A percentile compares a stretch with the other conserved stretches of the same genome.
Conservation (phyloP, 2,113 vertebrate genomes). For the Nibea albiflora region DNA sequence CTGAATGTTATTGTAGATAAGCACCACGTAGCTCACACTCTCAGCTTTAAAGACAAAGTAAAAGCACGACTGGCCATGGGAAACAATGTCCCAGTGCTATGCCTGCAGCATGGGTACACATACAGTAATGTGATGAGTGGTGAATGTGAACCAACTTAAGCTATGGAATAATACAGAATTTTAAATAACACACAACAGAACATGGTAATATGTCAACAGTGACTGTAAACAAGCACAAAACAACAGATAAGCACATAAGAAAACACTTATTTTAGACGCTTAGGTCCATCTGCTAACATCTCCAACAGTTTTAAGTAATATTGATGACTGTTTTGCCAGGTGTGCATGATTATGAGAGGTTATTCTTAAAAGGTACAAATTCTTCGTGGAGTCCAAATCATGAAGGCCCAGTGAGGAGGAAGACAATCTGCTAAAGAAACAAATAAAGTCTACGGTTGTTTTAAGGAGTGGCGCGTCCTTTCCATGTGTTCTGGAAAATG, state of each 20-base stretch:
- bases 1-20: conserved; percentile 63
- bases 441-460: conserved; percentile 40
- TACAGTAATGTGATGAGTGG: conserved; percentile 71
- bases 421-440: conserved; percentile 48
- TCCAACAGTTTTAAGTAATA: not conserved
- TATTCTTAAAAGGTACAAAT: not conserved
- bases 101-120: conserved; percentile 42
- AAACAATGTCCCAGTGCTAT: conserved; percentile 56
- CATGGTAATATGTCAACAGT: conserved; percentile 51
- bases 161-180: conserved; percentile 57
- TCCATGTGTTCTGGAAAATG: conserved; percentile 55
- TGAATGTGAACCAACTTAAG: conserved; percentile 59
- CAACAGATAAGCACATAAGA: conserved; percentile 41
- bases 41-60: conserved; percentile 65
- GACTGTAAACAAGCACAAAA: conserved; percentile 68
- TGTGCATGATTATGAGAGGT: conserved; percentile 15
- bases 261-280: conserved; percentile 41
- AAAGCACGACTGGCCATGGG: conserved; percentile 70
- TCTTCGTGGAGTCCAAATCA: conserved; percentile 1
- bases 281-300: not conserved
- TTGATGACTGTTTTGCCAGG: not conserved
- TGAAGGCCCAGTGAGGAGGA: conserved; percentile 4
- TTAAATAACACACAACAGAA: conserved; percentile 79
- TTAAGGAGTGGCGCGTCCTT: conserved; percentile 54
- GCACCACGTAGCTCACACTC: conserved; percentile 65